A percentile compares a stretch with the other conserved stretches of the same genome.
phyloP scores from a whole-genome alignment of 2,888 invertebrate species.

The Apamea sordens region DNA sequence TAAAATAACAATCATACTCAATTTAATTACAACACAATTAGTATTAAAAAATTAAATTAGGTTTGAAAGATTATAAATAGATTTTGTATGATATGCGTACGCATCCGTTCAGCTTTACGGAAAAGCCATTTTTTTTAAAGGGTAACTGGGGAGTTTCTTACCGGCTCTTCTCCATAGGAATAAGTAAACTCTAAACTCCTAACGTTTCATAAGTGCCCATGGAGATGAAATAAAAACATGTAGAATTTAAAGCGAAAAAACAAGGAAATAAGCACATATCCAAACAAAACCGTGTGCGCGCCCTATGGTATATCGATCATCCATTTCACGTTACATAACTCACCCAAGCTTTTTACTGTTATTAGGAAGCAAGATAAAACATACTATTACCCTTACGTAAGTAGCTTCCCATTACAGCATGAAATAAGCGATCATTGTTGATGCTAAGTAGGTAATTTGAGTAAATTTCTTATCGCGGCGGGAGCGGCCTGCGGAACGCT shows the following conservation, averaged over 20 bases:
- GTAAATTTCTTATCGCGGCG: slow-evolving; percentile 81
- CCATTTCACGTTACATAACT: slow-evolving; percentile 43
- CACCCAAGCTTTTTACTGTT: slow-evolving; percentile 39
- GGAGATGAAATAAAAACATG: no score
- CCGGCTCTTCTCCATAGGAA: no score
- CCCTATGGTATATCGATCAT: slow-evolving; percentile 40
- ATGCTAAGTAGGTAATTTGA: slow-evolving; percentile 78
- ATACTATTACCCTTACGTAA: slow-evolving; percentile 36
- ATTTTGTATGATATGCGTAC: no score
- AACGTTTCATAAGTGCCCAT: no score
- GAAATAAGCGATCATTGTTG: slow-evolving; percentile 63
- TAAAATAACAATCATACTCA: no score
- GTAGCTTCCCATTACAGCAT: slow-evolving; percentile 51
- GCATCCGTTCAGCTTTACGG: no score
- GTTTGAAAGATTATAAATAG: no score
- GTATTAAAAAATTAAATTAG: no score
- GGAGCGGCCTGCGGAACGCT: slow-evolving; percentile 72
- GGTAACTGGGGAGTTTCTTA: no score
- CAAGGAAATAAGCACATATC: neutral
- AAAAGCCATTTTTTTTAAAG: no score
- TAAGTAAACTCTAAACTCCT: no score
- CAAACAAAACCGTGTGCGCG: neutral
- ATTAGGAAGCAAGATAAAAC: slow-evolving; percentile 40
- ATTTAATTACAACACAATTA: no score
- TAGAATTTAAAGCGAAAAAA: neutral